Conservation (phyloP, 2,888 invertebrate genomes). For the Nomada goodeniana region DNA sequence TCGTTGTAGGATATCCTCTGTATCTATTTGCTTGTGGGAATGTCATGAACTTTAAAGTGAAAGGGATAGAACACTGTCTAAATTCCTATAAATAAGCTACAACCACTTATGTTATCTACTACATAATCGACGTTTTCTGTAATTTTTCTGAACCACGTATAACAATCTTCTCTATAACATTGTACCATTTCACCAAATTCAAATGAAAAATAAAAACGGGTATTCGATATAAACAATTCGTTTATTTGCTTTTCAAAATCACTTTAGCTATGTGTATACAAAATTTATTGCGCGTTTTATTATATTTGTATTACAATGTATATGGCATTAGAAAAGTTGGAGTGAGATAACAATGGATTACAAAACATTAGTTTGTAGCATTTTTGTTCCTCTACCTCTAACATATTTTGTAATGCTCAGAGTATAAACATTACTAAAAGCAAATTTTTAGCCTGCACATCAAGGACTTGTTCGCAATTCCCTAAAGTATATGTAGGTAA, state of each 20-base stretch:
- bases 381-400: slow-evolving; percentile 34
- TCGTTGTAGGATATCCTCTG: too few relatives aligned
- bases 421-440: slow-evolving; percentile 1
- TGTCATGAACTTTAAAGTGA: slow-evolving; percentile 62
- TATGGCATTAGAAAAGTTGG: slow-evolving; percentile 57
- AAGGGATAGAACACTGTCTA: slow-evolving; percentile 31
- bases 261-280: slow-evolving; percentile 49
- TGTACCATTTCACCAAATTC: background rate
- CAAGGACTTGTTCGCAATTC: slow-evolving; percentile 1
- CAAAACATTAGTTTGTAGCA: slow-evolving; percentile 11
- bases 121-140: background rate
- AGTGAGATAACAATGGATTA: slow-evolving; percentile 50
- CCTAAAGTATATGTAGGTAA: background rate
- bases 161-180: background rate
- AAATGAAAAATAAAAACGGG: background rate
- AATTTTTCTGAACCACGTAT: background rate
- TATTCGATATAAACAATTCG: slow-evolving; percentile 45
- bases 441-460: background rate
- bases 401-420: slow-evolving; percentile 17
- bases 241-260: slow-evolving; percentile 62
- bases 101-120: background rate
- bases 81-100: background rate
- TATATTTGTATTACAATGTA: slow-evolving; percentile 12
- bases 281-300: slow-evolving; percentile 54
- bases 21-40: slow-evolving; percentile 36